Conservation (phyloP, 2,113 vertebrate species). For the Gopherus evgoodei region DNA sequence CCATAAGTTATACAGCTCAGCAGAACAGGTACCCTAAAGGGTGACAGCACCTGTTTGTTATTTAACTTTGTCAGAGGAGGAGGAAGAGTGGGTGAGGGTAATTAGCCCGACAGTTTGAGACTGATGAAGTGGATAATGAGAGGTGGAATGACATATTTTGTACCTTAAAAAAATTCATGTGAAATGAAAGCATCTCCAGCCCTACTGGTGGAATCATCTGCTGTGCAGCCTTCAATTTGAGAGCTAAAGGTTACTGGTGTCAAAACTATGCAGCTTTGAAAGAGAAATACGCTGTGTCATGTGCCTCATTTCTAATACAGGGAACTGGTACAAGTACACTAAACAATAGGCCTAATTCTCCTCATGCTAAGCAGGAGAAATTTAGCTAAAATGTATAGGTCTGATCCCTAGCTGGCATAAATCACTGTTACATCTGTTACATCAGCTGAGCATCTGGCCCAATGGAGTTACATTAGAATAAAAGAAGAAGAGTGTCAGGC, state of each 20-base stretch:
- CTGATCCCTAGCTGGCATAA: not conserved
- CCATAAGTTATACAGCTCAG: rapidly evolving
- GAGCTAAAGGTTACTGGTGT: conserved; percentile 14
- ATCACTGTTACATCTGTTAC: not conserved
- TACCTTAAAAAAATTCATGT: not conserved
- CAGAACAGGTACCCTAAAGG: not conserved
- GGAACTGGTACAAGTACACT: not conserved
- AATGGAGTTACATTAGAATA: not conserved
- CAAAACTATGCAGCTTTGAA: not conserved
- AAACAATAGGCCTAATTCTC: not conserved
- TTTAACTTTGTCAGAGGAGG: conserved; percentile 46
- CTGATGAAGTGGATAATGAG: conserved; percentile 77
- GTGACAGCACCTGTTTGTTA: conserved; percentile 50
- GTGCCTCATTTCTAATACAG: not conserved
- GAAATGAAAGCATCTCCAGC: not conserved
- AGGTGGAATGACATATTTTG: conserved; percentile 47
- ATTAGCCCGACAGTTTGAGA: conserved; percentile 65
- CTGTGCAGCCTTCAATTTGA: not conserved
- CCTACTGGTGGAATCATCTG: not conserved
- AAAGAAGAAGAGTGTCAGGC: rapidly evolving
- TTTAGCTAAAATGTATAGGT: not conserved
- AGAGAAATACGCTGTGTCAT: not conserved
- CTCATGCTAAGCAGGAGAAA: not conserved
- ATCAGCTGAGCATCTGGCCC: not conserved
- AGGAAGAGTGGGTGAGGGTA: conserved; percentile 56